Conservation (phyloP, 2,888 invertebrate genomes). For the Dryomyza anilis region DNA sequence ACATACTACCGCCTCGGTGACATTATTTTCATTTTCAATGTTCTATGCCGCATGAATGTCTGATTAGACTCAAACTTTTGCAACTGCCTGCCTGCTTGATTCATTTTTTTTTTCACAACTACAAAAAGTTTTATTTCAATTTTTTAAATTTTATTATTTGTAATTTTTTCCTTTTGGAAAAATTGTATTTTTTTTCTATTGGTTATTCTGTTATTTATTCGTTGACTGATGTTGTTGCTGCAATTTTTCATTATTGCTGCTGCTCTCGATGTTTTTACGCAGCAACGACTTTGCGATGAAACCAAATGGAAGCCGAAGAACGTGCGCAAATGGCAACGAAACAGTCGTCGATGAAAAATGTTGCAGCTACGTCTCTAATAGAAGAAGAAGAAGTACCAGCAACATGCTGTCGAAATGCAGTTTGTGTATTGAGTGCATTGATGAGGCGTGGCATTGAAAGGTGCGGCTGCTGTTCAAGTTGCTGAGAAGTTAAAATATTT, state of each 20-base stretch:
- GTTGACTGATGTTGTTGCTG: background rate
- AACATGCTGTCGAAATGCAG: too few relatives aligned
- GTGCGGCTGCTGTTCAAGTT: background rate
- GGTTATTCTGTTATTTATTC: too few relatives aligned
- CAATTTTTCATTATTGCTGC: background rate
- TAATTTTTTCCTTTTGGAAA: background rate
- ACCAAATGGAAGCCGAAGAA: background rate
- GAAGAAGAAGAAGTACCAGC: background rate
- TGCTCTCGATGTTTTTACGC: conserved; percentile 2
- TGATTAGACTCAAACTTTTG: conserved; percentile 33
- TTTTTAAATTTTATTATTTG: background rate
- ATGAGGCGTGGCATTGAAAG: background rate
- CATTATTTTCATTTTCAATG: conserved; percentile 27
- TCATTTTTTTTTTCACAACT: background rate
- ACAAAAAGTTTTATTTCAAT: too few relatives aligned
- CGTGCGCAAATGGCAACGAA: background rate
- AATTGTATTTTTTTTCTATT: too few relatives aligned
- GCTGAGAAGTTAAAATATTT: background rate
- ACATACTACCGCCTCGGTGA: background rate
- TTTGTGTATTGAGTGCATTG: too few relatives aligned
- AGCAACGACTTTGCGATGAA: background rate
- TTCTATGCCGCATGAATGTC: conserved; percentile 38
- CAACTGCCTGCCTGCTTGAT: background rate
- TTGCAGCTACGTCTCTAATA: background rate
- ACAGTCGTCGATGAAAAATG: background rate